These are phyloP conservation scores for Pseudorectes ferrugineus DNA, from an alignment of 2,113 vertebrate species.

Conservation along the genomic window DNA sequence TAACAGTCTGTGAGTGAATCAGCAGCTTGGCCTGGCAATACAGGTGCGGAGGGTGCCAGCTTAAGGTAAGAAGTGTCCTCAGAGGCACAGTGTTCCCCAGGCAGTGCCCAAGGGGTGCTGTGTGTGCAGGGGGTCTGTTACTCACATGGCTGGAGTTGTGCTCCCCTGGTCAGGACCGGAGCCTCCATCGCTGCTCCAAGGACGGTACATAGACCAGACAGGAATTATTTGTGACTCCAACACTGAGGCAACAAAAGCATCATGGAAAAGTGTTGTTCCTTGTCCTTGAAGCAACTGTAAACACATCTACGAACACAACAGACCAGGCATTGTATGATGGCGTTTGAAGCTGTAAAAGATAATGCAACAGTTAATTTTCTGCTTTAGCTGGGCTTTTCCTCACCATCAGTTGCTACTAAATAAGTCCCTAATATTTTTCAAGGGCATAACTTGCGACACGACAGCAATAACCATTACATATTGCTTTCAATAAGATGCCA, in stretches of 20 bases:
- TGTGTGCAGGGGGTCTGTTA: neutral
- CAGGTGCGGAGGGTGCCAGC: neutral
- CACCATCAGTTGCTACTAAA: neutral
- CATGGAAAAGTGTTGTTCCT: neutral
- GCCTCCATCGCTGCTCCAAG: neutral
- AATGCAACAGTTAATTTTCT: neutral
- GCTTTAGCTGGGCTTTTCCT: neutral
- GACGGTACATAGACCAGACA: rapidly evolving
- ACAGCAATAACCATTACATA: conserved; percentile 43
- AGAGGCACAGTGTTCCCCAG: neutral
- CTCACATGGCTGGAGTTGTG: neutral
- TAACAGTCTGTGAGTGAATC: neutral
- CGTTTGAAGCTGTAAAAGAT: neutral
- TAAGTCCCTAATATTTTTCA: conserved; percentile 1
- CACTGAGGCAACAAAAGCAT: neutral
- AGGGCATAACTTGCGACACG: conserved; percentile 30
- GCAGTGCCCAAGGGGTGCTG: neutral
- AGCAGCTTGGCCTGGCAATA: neutral
- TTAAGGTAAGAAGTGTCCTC: neutral
- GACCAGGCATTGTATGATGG: neutral
- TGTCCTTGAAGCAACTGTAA: neutral
- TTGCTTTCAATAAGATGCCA: conserved; percentile 42
- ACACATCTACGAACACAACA: neutral
- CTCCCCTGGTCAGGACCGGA: neutral
- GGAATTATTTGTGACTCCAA: neutral